Percentiles rank a stretch among this genome's conserved stretches.
Evolutionary conservation across 2,113 vertebrate species (phyloP).

Genomic region (Leiothrix lutea): DNA sequence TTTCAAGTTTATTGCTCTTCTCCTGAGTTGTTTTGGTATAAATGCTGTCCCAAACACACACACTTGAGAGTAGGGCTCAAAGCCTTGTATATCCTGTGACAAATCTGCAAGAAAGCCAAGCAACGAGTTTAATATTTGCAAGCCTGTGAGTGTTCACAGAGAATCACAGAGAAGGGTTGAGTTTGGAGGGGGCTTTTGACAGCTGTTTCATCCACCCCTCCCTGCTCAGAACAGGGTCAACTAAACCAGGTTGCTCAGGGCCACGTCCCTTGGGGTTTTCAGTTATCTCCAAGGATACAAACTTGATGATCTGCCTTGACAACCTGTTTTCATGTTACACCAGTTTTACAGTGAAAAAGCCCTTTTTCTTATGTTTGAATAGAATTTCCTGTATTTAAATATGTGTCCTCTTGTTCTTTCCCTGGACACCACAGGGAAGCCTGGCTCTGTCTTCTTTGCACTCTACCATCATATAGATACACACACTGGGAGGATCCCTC

Average conservation of each 20-base stretch:
- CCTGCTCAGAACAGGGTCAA: neutral
- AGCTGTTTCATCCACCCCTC: neutral
- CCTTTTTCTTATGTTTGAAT: neutral
- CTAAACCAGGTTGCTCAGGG: neutral
- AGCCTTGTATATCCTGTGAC: neutral
- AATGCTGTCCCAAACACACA: neutral
- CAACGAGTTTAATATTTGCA: neutral
- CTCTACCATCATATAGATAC: neutral
- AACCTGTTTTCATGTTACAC: neutral
- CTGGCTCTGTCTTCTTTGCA: neutral
- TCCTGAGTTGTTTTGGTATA: neutral
- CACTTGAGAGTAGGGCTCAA: neutral
- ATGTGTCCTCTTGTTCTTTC: neutral
- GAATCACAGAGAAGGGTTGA: neutral
- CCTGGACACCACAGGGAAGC: neutral
- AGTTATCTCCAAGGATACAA: neutral
- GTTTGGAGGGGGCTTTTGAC: neutral
- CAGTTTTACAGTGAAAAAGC: neutral
- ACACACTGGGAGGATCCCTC: neutral
- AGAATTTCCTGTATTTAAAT: neutral
- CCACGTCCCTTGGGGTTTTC: accelerated
- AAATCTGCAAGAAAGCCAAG: neutral
- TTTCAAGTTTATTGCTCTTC: neutral
- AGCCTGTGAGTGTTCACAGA: neutral
- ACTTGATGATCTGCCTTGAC: neutral